Conservation (phyloP, 1,140 invertebrate species). For the Sinella curviseta region DNA sequence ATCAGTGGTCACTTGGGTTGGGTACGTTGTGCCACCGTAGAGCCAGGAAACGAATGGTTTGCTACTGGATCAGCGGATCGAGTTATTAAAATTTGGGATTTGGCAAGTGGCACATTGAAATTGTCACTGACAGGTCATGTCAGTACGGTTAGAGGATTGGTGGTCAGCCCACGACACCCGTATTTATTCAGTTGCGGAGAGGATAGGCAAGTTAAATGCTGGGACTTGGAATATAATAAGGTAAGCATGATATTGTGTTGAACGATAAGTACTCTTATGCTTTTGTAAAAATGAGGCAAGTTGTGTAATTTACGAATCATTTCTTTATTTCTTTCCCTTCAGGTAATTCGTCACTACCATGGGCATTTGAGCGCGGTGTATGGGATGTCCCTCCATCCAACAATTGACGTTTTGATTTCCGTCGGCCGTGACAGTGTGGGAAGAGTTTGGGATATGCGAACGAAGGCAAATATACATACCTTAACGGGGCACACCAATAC, state of each 20-base stretch:
- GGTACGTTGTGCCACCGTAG: slow-evolving; percentile 95
- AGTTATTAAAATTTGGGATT: slow-evolving; percentile 99
- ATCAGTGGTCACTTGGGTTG: slow-evolving; percentile 98
- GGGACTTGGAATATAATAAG: slow-evolving; percentile 99
- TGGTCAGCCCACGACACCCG: slow-evolving; percentile 90
- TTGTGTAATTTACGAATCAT: too few relatives aligned
- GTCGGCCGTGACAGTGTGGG: slow-evolving; percentile 85
- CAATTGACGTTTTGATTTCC: slow-evolving; percentile 90
- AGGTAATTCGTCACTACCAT: slow-evolving; percentile 97
- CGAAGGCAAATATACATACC: slow-evolving; percentile 97
- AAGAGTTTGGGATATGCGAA: slow-evolving; percentile 97
- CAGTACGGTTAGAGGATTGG: slow-evolving; percentile 91
- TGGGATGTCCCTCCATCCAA: slow-evolving; percentile 89
- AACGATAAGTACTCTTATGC: too few relatives aligned
- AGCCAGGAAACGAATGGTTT: slow-evolving; percentile 96
- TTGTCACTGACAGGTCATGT: slow-evolving; percentile 98
- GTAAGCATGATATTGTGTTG: slow-evolving; percentile 62
- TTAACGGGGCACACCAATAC: slow-evolving; percentile 96
- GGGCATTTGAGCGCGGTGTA: slow-evolving; percentile 98
- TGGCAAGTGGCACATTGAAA: slow-evolving; percentile 91
- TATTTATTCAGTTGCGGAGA: slow-evolving; percentile 99
- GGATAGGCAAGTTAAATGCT: slow-evolving; percentile 99
- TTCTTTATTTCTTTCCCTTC: slow-evolving; percentile 14
- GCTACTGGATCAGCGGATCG: slow-evolving; percentile 91
- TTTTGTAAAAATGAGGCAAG: neutral